Percentiles rank a stretch among this genome's conserved stretches.
Conservation (phyloP, 2,888 invertebrate genomes). For the Sinodicranocentrus sp. region DNA sequence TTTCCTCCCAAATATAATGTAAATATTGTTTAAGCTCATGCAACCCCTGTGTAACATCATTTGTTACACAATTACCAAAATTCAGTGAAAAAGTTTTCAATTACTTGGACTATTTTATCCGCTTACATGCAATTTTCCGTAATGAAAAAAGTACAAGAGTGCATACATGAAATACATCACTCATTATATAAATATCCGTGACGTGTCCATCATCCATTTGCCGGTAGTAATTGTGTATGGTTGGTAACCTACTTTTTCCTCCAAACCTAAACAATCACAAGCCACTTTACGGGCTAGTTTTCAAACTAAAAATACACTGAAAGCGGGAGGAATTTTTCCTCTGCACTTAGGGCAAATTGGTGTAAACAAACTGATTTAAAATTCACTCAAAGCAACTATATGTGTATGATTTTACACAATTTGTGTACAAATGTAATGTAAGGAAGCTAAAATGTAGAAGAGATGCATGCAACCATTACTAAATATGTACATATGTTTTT, state of each 20-base stretch:
- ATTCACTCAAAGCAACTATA: slow-evolving; percentile 6
- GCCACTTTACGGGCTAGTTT: slow-evolving; percentile 30
- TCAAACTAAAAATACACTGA: slow-evolving; percentile 24
- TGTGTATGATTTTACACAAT: background rate
- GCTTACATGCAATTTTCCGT: background rate
- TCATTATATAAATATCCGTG: slow-evolving; percentile 51
- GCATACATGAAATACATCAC: slow-evolving; percentile 8
- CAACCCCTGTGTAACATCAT: background rate
- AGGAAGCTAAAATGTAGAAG: no score
- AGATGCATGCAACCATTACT: no score
- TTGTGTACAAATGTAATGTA: background rate
- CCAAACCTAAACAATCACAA: slow-evolving; percentile 21
- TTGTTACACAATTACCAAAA: slow-evolving; percentile 7
- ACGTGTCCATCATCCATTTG: slow-evolving; percentile 61
- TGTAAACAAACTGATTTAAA: slow-evolving; percentile 23
- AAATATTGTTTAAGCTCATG: background rate
- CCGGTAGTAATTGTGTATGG: slow-evolving; percentile 38
- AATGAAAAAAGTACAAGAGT: background rate
- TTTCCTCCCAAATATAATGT: background rate
- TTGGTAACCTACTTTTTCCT: slow-evolving; percentile 52
- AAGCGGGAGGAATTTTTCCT: background rate
- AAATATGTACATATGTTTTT: no score
- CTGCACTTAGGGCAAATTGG: background rate
- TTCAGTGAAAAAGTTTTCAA: background rate
- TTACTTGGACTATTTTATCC: no score